These are phyloP conservation scores for Teleiodes luculella DNA, from an alignment of 2,888 invertebrate species.

Conservation along the genomic window DNA sequence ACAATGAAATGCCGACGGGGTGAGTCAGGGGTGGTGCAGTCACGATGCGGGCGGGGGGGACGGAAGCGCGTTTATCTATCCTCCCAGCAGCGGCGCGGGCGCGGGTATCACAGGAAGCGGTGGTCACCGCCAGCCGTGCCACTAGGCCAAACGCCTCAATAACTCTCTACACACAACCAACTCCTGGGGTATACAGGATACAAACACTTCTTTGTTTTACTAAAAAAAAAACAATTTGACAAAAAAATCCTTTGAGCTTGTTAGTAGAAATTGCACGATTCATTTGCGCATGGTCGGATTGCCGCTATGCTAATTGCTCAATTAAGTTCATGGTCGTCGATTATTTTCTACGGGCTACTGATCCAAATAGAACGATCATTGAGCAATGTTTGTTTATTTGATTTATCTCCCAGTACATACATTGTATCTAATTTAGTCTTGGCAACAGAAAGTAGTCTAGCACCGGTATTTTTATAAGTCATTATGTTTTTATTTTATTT, in stretches of 20 bases:
- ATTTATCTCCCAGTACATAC: constrained; percentile 6
- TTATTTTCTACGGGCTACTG: constrained; percentile 28
- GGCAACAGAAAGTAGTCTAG: not conserved
- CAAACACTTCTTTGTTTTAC: too few relatives aligned
- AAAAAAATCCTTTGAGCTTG: too few relatives aligned
- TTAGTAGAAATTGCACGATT: not conserved
- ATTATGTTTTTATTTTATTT: constrained; percentile 1
- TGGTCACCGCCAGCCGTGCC: constrained; percentile 37
- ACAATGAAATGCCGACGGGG: constrained; percentile 8
- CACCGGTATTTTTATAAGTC: too few relatives aligned
- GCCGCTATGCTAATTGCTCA: not conserved
- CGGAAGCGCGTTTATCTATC: constrained; percentile 46
- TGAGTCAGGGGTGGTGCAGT: constrained; percentile 14
- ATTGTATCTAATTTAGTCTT: constrained; percentile 24
- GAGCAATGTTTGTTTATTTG: constrained; percentile 19
- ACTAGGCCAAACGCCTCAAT: not conserved
- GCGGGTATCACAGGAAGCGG: constrained; percentile 60
- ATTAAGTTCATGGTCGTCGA: constrained; percentile 10
- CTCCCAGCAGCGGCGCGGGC: constrained; percentile 23
- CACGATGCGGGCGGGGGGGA: constrained; percentile 17
- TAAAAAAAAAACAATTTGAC: too few relatives aligned
- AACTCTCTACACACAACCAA: too few relatives aligned
- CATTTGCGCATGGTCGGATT: not conserved
- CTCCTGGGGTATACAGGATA: too few relatives aligned
- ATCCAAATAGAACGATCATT: constrained; percentile 29